phyloP scores from a whole-genome alignment of 2,113 vertebrate genomes.

The Trinectes maculatus region DNA sequence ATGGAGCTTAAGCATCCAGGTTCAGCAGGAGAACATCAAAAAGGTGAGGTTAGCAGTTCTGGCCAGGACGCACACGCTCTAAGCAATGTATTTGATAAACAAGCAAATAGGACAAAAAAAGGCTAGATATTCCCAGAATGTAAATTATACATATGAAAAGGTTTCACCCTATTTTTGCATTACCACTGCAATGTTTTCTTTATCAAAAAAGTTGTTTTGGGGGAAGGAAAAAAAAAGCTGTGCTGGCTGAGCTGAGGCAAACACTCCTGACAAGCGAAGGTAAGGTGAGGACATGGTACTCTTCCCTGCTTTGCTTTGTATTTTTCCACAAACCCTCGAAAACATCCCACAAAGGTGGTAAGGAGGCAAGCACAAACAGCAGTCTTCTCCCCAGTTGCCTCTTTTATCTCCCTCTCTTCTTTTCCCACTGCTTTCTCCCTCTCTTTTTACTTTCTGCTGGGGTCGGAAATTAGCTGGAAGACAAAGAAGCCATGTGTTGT shows the following conservation, averaged over 20 bases:
- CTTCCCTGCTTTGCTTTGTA: conserved; percentile 26
- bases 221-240: conserved; percentile 30
- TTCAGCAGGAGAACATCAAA: conserved; percentile 47
- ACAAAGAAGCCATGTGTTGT: conserved; percentile 74
- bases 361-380: conserved; percentile 27
- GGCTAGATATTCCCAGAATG: conserved; percentile 25
- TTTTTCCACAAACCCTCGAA: conserved; percentile 31
- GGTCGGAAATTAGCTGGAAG: conserved; percentile 71
- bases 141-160: conserved; percentile 21
- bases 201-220: conserved; percentile 49
- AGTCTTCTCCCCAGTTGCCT: conserved; percentile 34
- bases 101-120: conserved; percentile 4
- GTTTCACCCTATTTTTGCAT: neutral
- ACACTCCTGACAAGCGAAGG: conserved; percentile 52
- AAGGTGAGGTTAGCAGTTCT: conserved; percentile 33
- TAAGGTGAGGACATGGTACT: conserved; percentile 46
- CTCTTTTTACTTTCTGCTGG: conserved; percentile 42
- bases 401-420: conserved; percentile 12
- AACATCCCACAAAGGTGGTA: conserved; percentile 36
- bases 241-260: conserved; percentile 58
- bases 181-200: conserved; percentile 40
- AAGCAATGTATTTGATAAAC: conserved; percentile 38
- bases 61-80: conserved; percentile 27
- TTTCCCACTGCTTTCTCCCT: neutral
- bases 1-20: conserved; percentile 31